A percentile compares a stretch with the other conserved stretches of the same genome.
phyloP scores from a whole-genome alignment of 2,797 vertebrate species.

The Glossophaga mutica region DNA sequence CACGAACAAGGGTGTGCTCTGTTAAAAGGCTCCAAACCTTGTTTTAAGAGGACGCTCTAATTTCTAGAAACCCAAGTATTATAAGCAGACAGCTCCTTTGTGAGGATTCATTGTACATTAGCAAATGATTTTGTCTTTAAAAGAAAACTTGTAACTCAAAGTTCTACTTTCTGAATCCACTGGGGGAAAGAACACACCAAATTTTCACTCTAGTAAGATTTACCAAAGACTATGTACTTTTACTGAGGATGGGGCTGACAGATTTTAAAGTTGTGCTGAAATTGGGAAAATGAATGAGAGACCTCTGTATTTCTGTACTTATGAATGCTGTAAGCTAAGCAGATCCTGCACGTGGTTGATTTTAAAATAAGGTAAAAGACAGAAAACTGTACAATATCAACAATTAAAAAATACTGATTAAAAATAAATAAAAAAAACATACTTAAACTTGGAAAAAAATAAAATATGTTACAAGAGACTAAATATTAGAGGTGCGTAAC shows the following conservation, averaged over 20 bases:
- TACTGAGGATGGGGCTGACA: not conserved
- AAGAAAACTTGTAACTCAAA: constrained; percentile 9
- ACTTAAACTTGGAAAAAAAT: too few species aligned
- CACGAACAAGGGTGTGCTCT: not conserved
- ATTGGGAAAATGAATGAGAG: not conserved
- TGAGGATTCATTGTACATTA: not conserved
- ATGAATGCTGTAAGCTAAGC: not conserved
- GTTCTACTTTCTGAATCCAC: not conserved
- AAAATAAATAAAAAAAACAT: too few species aligned
- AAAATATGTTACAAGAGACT: not conserved
- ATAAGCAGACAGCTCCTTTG: not conserved
- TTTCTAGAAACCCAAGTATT: not conserved
- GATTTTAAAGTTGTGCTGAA: not conserved
- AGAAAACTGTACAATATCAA: too few species aligned
- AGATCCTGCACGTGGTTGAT: not conserved
- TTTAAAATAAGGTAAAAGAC: too few species aligned
- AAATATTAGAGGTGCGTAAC: not conserved
- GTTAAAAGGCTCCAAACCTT: not conserved
- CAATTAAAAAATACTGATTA: too few species aligned
- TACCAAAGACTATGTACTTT: not conserved
- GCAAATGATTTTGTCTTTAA: not conserved
- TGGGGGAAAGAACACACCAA: not conserved
- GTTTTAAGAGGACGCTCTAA: not conserved
- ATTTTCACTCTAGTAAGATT: not conserved
- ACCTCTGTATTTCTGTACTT: not conserved